phyloP scores from a whole-genome alignment of 2,888 invertebrate genomes.

The Macaria liturata region DNA sequence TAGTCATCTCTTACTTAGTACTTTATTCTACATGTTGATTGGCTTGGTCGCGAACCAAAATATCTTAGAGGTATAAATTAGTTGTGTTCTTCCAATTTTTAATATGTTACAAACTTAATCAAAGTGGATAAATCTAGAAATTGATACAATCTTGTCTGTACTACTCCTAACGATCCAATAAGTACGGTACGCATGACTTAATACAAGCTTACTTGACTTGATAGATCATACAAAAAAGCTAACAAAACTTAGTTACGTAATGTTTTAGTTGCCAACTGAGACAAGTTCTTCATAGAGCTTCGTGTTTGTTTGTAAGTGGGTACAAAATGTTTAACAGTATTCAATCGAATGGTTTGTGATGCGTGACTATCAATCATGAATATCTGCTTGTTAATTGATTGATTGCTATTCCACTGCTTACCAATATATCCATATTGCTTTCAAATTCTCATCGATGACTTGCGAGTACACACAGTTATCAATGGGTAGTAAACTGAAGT shows the following conservation, averaged over 20 bases:
- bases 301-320: constrained; percentile 5
- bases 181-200: constrained; percentile 45
- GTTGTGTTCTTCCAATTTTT: too few relatives aligned
- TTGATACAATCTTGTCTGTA: constrained; percentile 16
- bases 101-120: too few relatives aligned
- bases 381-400: constrained; percentile 29
- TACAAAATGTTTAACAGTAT: constrained; percentile 29
- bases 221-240: constrained; percentile 45
- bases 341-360: constrained; percentile 33
- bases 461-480: background rate
- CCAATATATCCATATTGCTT: constrained; percentile 28
- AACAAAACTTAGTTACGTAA: constrained; percentile 53
- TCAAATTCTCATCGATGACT: constrained; percentile 3
- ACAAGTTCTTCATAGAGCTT: constrained; percentile 4
- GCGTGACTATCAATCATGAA: constrained; percentile 44
- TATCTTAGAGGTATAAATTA: too few relatives aligned
- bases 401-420: constrained; percentile 37
- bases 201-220: constrained; percentile 39
- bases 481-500: too few relatives aligned
- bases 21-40: too few relatives aligned
- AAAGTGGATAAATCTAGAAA: too few relatives aligned
- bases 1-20: background rate
- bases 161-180: constrained; percentile 13
- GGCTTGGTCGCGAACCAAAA: too few relatives aligned
- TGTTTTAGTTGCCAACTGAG: constrained; percentile 36